Base-by-base conservation (phyloP, 2,888 invertebrate species). In the Lordiphosa fenestrarum region DNA sequence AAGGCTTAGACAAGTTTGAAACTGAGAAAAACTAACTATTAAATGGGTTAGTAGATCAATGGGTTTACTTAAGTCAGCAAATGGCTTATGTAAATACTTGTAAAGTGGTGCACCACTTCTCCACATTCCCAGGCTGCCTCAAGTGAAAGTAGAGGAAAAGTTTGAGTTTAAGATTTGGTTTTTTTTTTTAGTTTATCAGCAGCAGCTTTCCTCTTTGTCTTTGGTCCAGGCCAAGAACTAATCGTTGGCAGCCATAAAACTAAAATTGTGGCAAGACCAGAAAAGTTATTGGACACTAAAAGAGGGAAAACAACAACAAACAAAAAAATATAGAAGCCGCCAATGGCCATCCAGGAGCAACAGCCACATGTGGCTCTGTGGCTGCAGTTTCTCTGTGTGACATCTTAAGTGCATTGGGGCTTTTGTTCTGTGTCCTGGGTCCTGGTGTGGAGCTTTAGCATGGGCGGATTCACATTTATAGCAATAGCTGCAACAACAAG, bases 351-450 rank as follows among this genome's bases (percentile, higher is more conserved):
- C 23, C 15, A 9, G 51, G 9, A 40, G 50, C 33, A 39, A 12
- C 7, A 46, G 39, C 56, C 63, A 84, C 78, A 84, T 77, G 78
- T 68, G 76, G 84, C 63, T 61, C 56, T 41, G 47, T n/a, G 35
- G 46, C 51, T 54, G 56, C 69, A 55, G 15, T 58, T 62, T 52
- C 60, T 44, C 15, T 25, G 56, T 70, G 66, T 76, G 81, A 76
- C 80, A 83, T 73, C 77, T 85, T 80, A 80, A 80, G 85, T 80
- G 85, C 78, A 84, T 53, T 69, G 53, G 71, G 50, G 51, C 50
- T 38, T 52, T 47, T 41, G 23, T 13, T 25, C 33, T 6, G 25
- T 36, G 41, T 10, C 41, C 41, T 13, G 30, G 7, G 25, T 25
- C 7, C 25, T 2, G 57, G 54, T 65, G 64, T 62, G 59, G 58